Conservation (phyloP, 2,888 invertebrate species). For the Euplagia quadripunctaria region DNA sequence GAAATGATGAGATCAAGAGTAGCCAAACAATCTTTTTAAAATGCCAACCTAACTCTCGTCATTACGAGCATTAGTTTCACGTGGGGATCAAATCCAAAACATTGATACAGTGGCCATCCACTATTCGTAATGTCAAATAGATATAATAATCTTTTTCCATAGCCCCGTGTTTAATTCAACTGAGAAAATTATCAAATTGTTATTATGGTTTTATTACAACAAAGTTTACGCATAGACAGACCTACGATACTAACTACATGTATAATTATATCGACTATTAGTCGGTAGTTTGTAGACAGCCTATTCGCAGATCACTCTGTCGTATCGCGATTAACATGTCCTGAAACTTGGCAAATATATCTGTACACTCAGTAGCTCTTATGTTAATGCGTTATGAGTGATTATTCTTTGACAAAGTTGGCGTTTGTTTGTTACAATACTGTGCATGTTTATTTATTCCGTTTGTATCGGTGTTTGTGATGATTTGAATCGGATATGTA, state of each 20-base stretch:
- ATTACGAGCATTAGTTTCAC: too few species aligned
- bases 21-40: too few species aligned
- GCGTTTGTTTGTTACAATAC: constrained; percentile 5
- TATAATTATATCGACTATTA: constrained; percentile 16
- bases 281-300: constrained; percentile 48
- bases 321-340: constrained; percentile 72
- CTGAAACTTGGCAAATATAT: constrained; percentile 60
- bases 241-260: not conserved
- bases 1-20: too few species aligned
- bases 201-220: not conserved
- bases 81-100: too few species aligned
- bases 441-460: constrained; percentile 31
- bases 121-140: too few species aligned
- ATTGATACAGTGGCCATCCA: too few species aligned
- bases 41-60: too few species aligned
- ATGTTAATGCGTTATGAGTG: constrained; percentile 14
- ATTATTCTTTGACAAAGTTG: constrained; percentile 11
- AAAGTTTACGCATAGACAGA: not conserved
- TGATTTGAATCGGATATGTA: constrained; percentile 42
- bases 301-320: constrained; percentile 71
- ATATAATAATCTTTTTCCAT: too few species aligned
- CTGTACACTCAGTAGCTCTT: constrained; percentile 19
- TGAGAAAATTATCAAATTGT: not conserved
- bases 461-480: constrained; percentile 40
- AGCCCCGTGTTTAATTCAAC: not conserved